A percentile compares a stretch with the other conserved stretches of the same genome.
phyloP scores from a whole-genome alignment of 2,113 vertebrate species.

The Hydrolagus affinis region DNA sequence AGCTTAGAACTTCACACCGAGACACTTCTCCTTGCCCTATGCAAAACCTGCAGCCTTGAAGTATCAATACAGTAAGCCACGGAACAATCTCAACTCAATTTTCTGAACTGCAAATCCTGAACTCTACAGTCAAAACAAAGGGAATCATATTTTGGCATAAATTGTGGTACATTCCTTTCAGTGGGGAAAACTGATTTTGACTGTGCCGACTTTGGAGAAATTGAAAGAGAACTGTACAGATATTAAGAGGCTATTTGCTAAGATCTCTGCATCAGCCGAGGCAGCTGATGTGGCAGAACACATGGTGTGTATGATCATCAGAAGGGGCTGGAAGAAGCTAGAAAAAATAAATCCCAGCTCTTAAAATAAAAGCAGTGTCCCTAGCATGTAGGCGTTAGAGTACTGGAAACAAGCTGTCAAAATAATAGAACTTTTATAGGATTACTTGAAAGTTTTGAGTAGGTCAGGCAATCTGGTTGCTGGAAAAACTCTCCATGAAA shows the following conservation, averaged over 20 bases:
- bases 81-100: background rate
- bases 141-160: too few species aligned
- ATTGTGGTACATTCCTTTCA: background rate
- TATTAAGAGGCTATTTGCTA: background rate
- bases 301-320: background rate
- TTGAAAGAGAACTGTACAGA: background rate
- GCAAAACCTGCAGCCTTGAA: background rate
- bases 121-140: background rate
- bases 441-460: background rate
- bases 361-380: background rate
- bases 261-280: background rate
- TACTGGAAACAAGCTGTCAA: background rate
- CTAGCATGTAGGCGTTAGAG: background rate
- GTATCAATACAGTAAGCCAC: background rate
- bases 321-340: background rate
- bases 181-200: background rate
- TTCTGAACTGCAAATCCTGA: background rate
- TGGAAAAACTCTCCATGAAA: background rate
- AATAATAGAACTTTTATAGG: background rate
- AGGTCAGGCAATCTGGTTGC: background rate
- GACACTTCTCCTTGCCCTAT: background rate
- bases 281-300: background rate
- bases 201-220: too few species aligned
- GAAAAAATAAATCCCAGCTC: background rate
- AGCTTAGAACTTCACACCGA: background rate